These are phyloP conservation scores for Trimorus sp. DNA, from an alignment of 2,888 invertebrate species.

Conservation along the genomic window DNA sequence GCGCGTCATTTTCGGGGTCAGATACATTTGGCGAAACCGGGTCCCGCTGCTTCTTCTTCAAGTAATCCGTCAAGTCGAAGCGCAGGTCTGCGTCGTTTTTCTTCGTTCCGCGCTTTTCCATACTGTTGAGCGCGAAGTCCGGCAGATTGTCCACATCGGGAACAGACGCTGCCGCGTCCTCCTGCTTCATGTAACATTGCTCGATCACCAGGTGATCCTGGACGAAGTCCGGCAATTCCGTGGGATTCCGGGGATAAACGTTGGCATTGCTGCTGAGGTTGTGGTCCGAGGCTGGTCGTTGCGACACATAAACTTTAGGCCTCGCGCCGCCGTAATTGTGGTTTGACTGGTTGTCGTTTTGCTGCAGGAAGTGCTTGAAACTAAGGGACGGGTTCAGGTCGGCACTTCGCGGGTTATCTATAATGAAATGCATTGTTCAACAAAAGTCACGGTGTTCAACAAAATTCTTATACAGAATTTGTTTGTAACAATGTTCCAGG, in stretches of 20 bases:
- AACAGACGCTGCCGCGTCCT: slow-evolving; percentile 80
- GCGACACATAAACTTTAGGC: slow-evolving; percentile 86
- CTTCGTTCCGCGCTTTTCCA: slow-evolving; percentile 70
- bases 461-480: too few species aligned
- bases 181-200: slow-evolving; percentile 85
- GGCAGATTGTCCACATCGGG: slow-evolving; percentile 87
- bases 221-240: slow-evolving; percentile 92
- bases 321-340: slow-evolving; percentile 89
- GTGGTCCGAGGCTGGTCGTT: slow-evolving; percentile 81
- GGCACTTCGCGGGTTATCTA: too few species aligned
- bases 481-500: too few species aligned
- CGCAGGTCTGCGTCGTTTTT: slow-evolving; percentile 69
- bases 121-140: slow-evolving; percentile 85
- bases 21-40: slow-evolving; percentile 47
- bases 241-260: slow-evolving; percentile 83
- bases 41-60: slow-evolving; percentile 69
- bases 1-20: slow-evolving; percentile 70
- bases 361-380: slow-evolving; percentile 90
- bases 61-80: slow-evolving; percentile 74
- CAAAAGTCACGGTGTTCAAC: too few species aligned
- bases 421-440: too few species aligned
- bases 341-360: slow-evolving; percentile 85
- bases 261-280: slow-evolving; percentile 83
- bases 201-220: slow-evolving; percentile 94
- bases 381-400: slow-evolving; percentile 79